Base-by-base conservation (phyloP, 2,888 invertebrate species). In the Bellardia bayeri region DNA sequence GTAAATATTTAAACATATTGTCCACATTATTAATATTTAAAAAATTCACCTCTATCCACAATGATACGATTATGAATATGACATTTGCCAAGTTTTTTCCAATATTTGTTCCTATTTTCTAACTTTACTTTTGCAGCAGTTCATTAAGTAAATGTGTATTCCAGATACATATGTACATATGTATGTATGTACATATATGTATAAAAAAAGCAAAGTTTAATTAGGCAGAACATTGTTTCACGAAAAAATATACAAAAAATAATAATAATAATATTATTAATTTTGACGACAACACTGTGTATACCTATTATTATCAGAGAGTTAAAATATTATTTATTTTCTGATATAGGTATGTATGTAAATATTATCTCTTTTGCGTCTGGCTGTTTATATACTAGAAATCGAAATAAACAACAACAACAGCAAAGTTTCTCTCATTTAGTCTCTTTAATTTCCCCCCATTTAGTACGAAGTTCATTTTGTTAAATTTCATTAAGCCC, bases 1-100 rank as follows among this genome's bases (percentile, higher is more conserved):
- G 91, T 90, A 88, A 42, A 81, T 84, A 66, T 79, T 80, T 58
- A 30, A 69, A 74, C 37, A 80, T 61, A 42, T 78, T 74, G 16
- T 78, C 37, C 30, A 49, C 37, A 42, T 49, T 74, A 45, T 13
- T 2, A 13, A 45, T n/a, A 42, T 30, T 78, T 82, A 33, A 68
- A 11, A 63, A 64, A 54, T 45, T 13, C 13, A 45, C 45, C 45
- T 45, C 45, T 37, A 37, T 37, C 37, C 5, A 37, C 4, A 37
- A 37, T 37, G 37, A 37, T 37, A 37, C 6, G 3, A 33, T 0
- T 33, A 33, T 9, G 3, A 13, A 13, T 45, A 4, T 13, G 4
- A 45, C 11, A 45, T 45, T 11, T 72, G 16, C 42, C 14, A 56
- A 40, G 8, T 42, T 33, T 64, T 71, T 42, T 33, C 13, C 45